Evolutionary conservation across 2,888 invertebrate genomes (phyloP).

Genomic region (Calameuta idolon): DNA sequence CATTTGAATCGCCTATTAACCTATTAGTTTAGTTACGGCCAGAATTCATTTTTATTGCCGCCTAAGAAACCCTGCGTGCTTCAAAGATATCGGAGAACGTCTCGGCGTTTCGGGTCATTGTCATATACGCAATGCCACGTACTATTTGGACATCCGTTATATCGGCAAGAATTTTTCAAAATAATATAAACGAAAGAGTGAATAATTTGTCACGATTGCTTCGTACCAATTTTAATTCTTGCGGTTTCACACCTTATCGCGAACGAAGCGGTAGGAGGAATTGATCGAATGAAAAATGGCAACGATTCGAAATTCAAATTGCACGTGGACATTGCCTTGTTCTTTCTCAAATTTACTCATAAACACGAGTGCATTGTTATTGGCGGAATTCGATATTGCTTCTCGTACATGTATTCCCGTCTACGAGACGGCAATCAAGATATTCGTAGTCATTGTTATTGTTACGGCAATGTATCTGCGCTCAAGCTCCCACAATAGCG

Average conservation of each 20-base stretch:
- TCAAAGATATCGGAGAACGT: background rate
- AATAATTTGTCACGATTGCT: background rate
- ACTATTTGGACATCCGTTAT: background rate
- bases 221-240: background rate
- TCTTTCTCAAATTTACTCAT: background rate
- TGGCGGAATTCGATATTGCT: background rate
- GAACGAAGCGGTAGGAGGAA: background rate
- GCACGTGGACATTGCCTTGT: background rate
- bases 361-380: background rate
- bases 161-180: background rate
- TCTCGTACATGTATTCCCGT: background rate
- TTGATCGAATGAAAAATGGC: background rate
- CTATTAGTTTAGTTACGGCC: constrained; percentile 28
- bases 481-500: background rate
- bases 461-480: background rate
- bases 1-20: constrained; percentile 19
- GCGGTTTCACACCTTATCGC: background rate
- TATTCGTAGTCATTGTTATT: background rate
- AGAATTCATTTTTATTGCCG: background rate
- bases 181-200: background rate
- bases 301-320: background rate
- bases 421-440: background rate
- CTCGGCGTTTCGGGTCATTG: background rate
- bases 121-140: background rate
- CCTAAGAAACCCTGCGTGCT: background rate